These are phyloP conservation scores for Glomeris marginata DNA, from an alignment of 2,888 invertebrate species.

Conservation along the genomic window DNA sequence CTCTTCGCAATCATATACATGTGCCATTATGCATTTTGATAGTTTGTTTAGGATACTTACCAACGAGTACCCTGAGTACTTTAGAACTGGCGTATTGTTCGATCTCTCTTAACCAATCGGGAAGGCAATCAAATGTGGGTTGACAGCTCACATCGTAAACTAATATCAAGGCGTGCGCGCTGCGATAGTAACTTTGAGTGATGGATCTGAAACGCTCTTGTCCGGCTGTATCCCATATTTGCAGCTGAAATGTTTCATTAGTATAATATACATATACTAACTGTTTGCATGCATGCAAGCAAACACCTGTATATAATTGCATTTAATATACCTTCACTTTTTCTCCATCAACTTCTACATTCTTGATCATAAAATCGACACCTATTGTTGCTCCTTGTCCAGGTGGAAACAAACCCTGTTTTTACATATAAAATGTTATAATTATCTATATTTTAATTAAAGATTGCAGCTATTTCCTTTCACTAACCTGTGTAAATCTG, in stretches of 20 bases:
- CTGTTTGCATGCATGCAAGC: not conserved
- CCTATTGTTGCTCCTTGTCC: slow-evolving; percentile 98
- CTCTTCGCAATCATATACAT: too few relatives aligned
- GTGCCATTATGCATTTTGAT: too few relatives aligned
- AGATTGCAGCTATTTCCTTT: not conserved
- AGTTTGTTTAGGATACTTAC: slow-evolving; percentile 37
- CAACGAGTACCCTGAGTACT: slow-evolving; percentile 85
- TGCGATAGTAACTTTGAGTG: slow-evolving; percentile 93
- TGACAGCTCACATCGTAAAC: slow-evolving; percentile 97
- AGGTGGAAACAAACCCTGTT: slow-evolving; percentile 81
- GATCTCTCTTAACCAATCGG: slow-evolving; percentile 93
- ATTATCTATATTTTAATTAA: not conserved
- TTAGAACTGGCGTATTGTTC: slow-evolving; percentile 94
- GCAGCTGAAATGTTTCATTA: slow-evolving; percentile 47
- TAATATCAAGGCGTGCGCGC: slow-evolving; percentile 90
- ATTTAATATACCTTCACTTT: slow-evolving; percentile 61
- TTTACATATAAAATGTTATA: not conserved
- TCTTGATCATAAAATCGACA: slow-evolving; percentile 99
- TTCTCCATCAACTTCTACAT: slow-evolving; percentile 89
- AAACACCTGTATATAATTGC: slow-evolving; percentile 1
- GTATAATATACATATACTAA: slow-evolving; percentile 8
- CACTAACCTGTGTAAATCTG: slow-evolving; percentile 76
- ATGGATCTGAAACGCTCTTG: slow-evolving; percentile 91
- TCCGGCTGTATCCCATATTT: slow-evolving; percentile 99
- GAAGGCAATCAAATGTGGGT: slow-evolving; percentile 91